A percentile compares a stretch with the other conserved stretches of the same genome.
Evolutionary conservation across 2,797 vertebrate genomes (phyloP).

Genomic region (Botia almorhae): DNA sequence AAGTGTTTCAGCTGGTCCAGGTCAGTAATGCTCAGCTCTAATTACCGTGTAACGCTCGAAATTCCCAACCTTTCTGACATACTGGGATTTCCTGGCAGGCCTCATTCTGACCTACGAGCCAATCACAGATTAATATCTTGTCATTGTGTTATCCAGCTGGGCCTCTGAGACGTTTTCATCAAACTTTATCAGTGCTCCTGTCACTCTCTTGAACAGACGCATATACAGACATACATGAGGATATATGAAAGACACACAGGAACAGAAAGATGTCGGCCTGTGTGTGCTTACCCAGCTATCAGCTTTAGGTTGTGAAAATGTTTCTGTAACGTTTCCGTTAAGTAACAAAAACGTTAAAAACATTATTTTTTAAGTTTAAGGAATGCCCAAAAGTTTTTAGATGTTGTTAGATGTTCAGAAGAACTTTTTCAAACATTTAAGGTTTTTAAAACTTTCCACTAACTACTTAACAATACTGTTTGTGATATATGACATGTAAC

Average conservation of each 20-base stretch:
- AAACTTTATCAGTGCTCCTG: constrained; percentile 25
- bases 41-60: constrained; percentile 56
- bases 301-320: no score
- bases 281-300: not conserved
- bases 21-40: constrained; percentile 48
- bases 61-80: constrained; percentile 49
- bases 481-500: no score
- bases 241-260: constrained; percentile 11
- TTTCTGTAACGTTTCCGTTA: no score
- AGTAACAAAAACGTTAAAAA: no score
- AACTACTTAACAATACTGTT: no score
- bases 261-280: constrained; percentile 11
- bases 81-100: constrained; percentile 52
- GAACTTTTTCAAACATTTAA: no score
- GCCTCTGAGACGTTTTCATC: constrained; percentile 43
- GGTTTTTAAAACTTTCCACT: no score
- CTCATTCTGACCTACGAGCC: constrained; percentile 32
- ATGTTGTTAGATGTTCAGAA: no score
- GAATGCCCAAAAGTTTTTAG: no score
- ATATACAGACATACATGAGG: not conserved
- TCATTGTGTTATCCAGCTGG: constrained; percentile 62
- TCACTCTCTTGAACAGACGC: constrained; percentile 7
- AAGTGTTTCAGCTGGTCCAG: constrained; percentile 53
- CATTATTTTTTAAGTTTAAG: no score
- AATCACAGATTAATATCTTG: constrained; percentile 56